These are phyloP conservation scores for Anhinga anhinga DNA, from an alignment of 2,113 vertebrate species.

Conservation along the genomic window DNA sequence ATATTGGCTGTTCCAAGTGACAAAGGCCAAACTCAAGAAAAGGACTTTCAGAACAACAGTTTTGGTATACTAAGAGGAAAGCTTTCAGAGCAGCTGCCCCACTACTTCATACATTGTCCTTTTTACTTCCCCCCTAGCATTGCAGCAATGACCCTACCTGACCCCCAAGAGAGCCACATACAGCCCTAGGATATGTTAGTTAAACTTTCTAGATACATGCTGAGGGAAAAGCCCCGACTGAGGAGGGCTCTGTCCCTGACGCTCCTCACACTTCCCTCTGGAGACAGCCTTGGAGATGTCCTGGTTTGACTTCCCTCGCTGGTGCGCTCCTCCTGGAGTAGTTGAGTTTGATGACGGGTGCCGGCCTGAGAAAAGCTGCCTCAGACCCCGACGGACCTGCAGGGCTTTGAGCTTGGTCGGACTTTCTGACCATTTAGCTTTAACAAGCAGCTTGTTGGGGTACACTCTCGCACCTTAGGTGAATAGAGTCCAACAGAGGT, in stretches of 20 bases:
- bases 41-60: neutral
- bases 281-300: neutral
- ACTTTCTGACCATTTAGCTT: neutral
- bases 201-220: neutral
- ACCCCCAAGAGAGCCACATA: neutral
- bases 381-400: neutral
- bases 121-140: neutral
- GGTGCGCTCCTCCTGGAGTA: fast-evolving
- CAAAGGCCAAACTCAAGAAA: neutral
- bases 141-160: neutral
- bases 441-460: neutral
- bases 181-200: neutral
- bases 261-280: neutral
- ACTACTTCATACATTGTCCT: neutral
- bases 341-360: fast-evolving
- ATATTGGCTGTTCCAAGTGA: neutral
- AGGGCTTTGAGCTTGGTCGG: neutral
- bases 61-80: neutral
- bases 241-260: neutral
- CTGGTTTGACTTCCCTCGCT: neutral
- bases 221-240: neutral
- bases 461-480: neutral
- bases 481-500: neutral
- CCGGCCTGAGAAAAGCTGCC: neutral
- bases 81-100: neutral